Percentiles rank a stretch among this genome's conserved stretches.
These are phyloP conservation scores for Lordiphosa clarofinis DNA, from an alignment of 1,140 invertebrate genomes.

Conservation along the genomic window DNA sequence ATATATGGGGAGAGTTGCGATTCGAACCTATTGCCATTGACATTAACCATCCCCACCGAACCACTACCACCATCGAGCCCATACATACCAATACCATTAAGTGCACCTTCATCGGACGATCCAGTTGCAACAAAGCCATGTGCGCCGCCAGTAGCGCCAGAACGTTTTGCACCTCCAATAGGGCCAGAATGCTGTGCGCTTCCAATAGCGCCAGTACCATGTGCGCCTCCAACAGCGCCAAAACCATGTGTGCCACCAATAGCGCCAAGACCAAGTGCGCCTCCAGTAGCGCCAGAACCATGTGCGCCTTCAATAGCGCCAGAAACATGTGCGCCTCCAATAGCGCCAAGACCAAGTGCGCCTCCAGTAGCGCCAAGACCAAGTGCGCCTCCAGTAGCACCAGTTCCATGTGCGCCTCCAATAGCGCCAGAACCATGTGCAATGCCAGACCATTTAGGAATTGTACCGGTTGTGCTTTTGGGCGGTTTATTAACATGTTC, in stretches of 20 bases:
- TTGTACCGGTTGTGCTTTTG: too few species aligned
- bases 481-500: too few species aligned
- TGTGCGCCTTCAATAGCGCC: too few species aligned
- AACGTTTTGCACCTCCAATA: neutral
- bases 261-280: too few species aligned
- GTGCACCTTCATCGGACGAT: neutral
- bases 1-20: neutral
- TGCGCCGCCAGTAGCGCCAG: neutral
- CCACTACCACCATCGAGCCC: neutral
- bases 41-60: neutral
- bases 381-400: neutral
- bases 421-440: too few species aligned
- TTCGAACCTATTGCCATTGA: neutral
- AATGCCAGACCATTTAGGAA: too few species aligned
- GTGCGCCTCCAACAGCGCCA: neutral
- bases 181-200: neutral
- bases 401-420: too few species aligned
- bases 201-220: neutral
- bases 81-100: neutral
- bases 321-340: too few species aligned
- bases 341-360: neutral
- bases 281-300: too few species aligned
- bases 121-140: too few species aligned
- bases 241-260: neutral
- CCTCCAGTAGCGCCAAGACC: neutral